Conservation (phyloP, 2,888 invertebrate species). For the Trisateles emortualis region DNA sequence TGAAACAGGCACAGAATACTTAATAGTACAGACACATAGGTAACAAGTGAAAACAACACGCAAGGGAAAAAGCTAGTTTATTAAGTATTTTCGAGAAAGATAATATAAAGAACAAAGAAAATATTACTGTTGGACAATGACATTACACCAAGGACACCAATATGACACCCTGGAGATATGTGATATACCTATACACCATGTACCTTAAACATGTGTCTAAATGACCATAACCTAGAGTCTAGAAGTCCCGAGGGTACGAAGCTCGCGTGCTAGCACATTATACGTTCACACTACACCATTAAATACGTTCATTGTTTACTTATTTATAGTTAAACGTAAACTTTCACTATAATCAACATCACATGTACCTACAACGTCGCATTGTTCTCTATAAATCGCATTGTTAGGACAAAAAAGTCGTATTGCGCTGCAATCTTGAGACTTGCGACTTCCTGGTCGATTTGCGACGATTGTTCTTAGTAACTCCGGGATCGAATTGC, state of each 20-base stretch:
- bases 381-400: slow-evolving; percentile 70
- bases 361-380: slow-evolving; percentile 54
- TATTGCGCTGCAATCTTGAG: slow-evolving; percentile 54
- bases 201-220: background rate
- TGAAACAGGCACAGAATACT: too few species aligned
- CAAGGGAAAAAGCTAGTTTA: too few species aligned
- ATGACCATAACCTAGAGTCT: background rate
- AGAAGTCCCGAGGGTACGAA: background rate
- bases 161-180: too few species aligned
- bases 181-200: background rate
- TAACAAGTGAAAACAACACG: too few species aligned
- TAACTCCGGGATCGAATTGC: slow-evolving; percentile 41
- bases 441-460: slow-evolving; percentile 59
- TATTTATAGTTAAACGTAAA: slow-evolving; percentile 48
- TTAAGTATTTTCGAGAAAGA: too few species aligned
- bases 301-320: slow-evolving; percentile 33
- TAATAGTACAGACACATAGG: too few species aligned
- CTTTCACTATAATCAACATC: slow-evolving; percentile 65
- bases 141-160: too few species aligned
- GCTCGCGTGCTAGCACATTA: background rate
- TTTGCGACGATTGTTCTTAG: slow-evolving; percentile 55
- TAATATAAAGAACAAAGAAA: too few species aligned
- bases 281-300: background rate
- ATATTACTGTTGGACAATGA: too few species aligned
- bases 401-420: slow-evolving; percentile 67